phyloP scores from a whole-genome alignment of 2,113 vertebrate genomes.

The Tychaedon coryphoeus region DNA sequence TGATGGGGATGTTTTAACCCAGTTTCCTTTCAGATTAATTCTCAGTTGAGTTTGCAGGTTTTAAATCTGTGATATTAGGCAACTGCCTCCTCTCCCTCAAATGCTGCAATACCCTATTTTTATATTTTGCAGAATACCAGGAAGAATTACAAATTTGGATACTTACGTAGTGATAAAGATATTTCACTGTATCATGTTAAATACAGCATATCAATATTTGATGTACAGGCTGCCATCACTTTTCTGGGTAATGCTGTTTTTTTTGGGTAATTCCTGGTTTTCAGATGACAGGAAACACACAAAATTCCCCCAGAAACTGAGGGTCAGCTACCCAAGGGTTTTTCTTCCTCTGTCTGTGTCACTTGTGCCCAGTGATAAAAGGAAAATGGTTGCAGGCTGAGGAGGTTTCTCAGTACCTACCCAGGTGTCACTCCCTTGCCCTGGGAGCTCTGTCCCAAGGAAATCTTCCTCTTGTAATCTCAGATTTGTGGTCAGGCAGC shows the following conservation, averaged over 20 bases:
- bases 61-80: not conserved
- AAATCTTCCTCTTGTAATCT: not conserved
- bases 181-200: not conserved
- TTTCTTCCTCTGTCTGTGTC: not conserved
- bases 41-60: not conserved
- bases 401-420: accelerated
- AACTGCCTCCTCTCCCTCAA: not conserved
- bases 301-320: not conserved
- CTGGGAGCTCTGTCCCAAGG: not conserved
- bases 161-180: not conserved
- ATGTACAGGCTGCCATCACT: not conserved
- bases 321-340: not conserved
- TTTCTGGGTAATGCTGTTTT: not conserved
- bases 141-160: not conserved
- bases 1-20: not conserved
- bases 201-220: not conserved
- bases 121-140: not conserved
- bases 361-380: not conserved
- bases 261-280: not conserved
- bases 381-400: not conserved
- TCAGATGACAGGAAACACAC: not conserved
- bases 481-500: not conserved
- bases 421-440: not conserved
- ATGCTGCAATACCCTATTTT: not conserved
- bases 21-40: not conserved